Evolutionary conservation across 2,888 invertebrate genomes (phyloP), one percentile per base, ranked within the genome.

Genomic region (Allophyes oxyacanthae): DNA sequence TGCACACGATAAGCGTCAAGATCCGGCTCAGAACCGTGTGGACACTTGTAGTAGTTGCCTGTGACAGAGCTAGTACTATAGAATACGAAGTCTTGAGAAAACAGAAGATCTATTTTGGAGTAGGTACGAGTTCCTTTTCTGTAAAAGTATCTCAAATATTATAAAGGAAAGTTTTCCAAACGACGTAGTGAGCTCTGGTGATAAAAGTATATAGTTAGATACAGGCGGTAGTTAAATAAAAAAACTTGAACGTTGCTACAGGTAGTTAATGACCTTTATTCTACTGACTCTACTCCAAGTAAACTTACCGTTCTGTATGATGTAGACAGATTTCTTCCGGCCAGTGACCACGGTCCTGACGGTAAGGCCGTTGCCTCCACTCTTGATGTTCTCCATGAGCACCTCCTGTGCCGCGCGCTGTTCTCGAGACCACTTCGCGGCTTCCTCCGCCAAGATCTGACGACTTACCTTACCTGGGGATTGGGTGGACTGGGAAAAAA

Each of bases 371-470:
- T 94, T 94, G 0, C 94, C 94, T 1, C 94, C 94, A 52, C 85
- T 92, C 70, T 92, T 93, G 5, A 94, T 92, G 38, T 91, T 93
- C 63, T 94, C 94, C 94, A 94, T 92, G 0, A 93, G 70, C 0
- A 92, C 91, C 64, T 94, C 94, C 56, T 94, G 93, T 0, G 91
- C 89, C 0, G 91, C 90, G 0, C 92, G 82, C 64, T 94, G 94
- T 62, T 92, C 92, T 13, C 94, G 81, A 0, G 94, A 92, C 94
- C 94, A 94, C 51, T 94, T 92, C 0, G 94, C 90, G 2, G 93
- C 93, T 69, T 94, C 92, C 63, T 94, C 94, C 0, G 94, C 92
- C 54, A 94, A 64, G 36, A 92, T 91, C 66, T 92, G 92, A 4
- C 93, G 84, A 61, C 92, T 92, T 36, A 91, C 85, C 79, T 89